A percentile compares a stretch with the other conserved stretches of the same genome.
These are phyloP conservation scores for Gallinago paraguaiae DNA, from an alignment of 2,113 vertebrate genomes.

Conservation along the genomic window DNA sequence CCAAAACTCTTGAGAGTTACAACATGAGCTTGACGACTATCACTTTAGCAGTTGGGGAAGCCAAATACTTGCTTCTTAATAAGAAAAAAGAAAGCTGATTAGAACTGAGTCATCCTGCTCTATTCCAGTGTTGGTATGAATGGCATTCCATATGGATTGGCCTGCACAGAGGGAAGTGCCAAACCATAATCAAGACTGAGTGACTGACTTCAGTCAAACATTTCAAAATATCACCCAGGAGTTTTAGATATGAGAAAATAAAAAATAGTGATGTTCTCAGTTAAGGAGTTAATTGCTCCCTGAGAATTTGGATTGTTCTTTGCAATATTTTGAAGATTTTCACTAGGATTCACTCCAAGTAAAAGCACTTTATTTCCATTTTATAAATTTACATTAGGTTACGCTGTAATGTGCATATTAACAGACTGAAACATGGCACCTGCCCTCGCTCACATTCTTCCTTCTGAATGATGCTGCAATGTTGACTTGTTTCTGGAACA, in stretches of 20 bases:
- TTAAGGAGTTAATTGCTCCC: background rate
- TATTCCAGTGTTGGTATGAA: background rate
- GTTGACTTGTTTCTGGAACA: background rate
- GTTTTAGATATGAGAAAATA: background rate
- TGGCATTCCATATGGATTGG: background rate
- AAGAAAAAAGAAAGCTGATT: constrained; percentile 15
- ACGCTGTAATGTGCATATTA: background rate
- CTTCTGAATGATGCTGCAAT: background rate
- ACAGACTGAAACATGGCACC: background rate
- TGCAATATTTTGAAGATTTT: background rate
- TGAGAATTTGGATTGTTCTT: background rate
- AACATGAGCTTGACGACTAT: background rate
- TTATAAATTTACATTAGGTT: background rate
- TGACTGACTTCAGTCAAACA: background rate
- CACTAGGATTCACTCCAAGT: background rate
- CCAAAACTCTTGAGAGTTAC: background rate
- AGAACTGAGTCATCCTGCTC: constrained; percentile 30
- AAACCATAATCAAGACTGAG: background rate
- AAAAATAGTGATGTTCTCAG: background rate
- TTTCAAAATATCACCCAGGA: constrained; percentile 1
- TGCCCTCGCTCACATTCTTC: background rate
- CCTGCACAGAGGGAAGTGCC: background rate
- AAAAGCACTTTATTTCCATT: background rate
- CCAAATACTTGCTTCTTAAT: background rate
- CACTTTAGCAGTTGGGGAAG: background rate